Base-by-base conservation (phyloP, 2,888 invertebrate genomes). In the Hetaerina titia region DNA sequence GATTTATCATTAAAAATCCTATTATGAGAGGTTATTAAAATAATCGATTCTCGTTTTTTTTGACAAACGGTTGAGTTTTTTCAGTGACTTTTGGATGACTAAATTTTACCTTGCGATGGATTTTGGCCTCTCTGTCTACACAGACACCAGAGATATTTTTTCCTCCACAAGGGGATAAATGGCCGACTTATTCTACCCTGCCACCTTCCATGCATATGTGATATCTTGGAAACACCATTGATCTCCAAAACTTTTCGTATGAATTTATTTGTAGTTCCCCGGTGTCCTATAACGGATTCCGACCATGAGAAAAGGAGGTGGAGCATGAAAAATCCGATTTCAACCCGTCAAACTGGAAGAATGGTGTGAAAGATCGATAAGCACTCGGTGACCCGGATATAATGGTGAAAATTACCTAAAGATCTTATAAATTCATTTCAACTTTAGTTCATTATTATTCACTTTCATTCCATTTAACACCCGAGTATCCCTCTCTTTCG, bases 161-260 rank as follows among this genome's bases (percentile, higher is more conserved):
- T 13, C 25, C 11, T 25, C 25, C 13, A 25, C 15, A 15, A 13
- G 11, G 31, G 15, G 22, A 25, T 81, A 81, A 81, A 81, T 31
- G 31, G 11, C 81, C 81, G 81, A 81, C 81, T 31, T 81, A 81
- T 31, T 81, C 81, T 81, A 11, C 9, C 25, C 31, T n/a, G 25
- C 31, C 25, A 81, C 81, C 25, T 11, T 81, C 81, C 81, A 81
- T 81, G 81, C 81, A 81, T 81, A 25, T 31, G 81, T 31, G 81
- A 31, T 69, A 19, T n/a, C 69, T 69, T 69, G 69, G n/a, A 69
- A 69, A 69, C 69, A 22, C 69, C 69, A n/a, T 69, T 69, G 81
- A 81, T 81, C 81, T 81, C 31, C 81, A 81, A 81, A 45, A 81
- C 25, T 81, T 81, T 81, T 81, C 81, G 25, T 81, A 31, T 81